These are phyloP conservation scores for Oreohelix idahoensis DNA, from an alignment of 1,140 invertebrate species.

Conservation along the genomic window DNA sequence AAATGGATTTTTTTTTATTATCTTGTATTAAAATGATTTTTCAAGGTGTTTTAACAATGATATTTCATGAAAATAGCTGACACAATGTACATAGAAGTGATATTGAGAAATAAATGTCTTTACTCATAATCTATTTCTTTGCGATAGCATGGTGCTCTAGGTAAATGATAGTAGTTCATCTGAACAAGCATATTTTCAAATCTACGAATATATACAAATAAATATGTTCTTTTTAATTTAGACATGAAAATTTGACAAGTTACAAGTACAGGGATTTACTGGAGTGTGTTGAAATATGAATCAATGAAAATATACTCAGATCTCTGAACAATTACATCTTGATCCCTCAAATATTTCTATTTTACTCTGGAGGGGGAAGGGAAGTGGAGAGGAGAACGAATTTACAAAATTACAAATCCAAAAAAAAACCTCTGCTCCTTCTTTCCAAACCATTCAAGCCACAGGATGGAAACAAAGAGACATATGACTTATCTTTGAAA, in stretches of 20 bases:
- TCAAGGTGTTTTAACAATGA: neutral
- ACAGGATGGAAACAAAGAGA: neutral
- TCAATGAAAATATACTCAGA: neutral
- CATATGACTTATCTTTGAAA: conserved; percentile 1
- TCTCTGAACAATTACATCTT: neutral
- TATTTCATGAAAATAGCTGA: neutral
- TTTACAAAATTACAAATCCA: neutral
- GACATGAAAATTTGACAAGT: neutral
- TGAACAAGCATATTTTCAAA: neutral
- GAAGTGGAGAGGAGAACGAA: no score
- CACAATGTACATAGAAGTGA: neutral
- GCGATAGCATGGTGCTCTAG: neutral
- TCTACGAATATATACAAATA: neutral
- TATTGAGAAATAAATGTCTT: neutral
- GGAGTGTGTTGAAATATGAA: neutral
- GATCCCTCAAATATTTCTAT: neutral
- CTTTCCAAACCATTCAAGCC: neutral
- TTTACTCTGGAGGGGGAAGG: neutral
- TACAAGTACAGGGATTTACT: neutral
- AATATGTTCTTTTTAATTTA: neutral
- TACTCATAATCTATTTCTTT: neutral
- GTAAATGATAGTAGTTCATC: neutral
- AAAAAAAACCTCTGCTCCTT: neutral
- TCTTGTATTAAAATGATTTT: neutral
- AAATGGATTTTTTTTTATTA: neutral